phyloP scores from a whole-genome alignment of 37 sponge, comb jelly and placozoan species.

The Petrosia ficiformis region DNA sequence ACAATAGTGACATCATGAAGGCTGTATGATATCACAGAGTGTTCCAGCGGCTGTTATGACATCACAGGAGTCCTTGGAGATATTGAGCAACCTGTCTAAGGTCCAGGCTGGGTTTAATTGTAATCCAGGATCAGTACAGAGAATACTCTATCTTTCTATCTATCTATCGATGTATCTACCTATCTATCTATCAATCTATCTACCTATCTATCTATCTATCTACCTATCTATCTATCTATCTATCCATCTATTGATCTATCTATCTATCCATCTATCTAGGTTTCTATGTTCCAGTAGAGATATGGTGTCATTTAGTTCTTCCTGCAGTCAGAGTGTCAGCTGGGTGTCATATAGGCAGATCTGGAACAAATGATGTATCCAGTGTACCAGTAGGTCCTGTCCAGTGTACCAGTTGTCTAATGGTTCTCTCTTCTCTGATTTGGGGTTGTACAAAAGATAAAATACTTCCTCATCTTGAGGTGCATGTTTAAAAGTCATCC shows the following conservation, averaged over 20 bases:
- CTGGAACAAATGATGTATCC: constrained; percentile 23
- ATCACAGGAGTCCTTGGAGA: constrained; percentile 58
- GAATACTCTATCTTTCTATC: too few relatives aligned
- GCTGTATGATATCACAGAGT: too few relatives aligned
- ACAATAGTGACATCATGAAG: too few relatives aligned
- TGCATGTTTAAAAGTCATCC: too few relatives aligned
- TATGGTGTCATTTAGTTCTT: constrained; percentile 71
- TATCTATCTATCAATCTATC: too few relatives aligned
- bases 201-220: too few relatives aligned
- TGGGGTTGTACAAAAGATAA: constrained; percentile 22
- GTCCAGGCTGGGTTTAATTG: too few relatives aligned
- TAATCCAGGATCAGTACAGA: too few relatives aligned
- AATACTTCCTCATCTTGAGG: constrained; percentile 33
- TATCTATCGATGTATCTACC: too few relatives aligned
- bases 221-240: too few relatives aligned
- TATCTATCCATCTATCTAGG: too few relatives aligned
- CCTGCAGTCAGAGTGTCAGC: constrained; percentile 76
- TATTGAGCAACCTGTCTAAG: constrained; percentile 22
- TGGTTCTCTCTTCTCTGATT: constrained; percentile 34
- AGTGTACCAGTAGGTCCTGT: constrained; percentile 66
- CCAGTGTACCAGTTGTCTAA: constrained; percentile 79
- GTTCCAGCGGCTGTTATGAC: constrained; percentile 70
- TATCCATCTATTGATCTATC: neutral
- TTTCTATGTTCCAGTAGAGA: constrained; percentile 70
- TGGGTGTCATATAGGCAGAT: constrained; percentile 32